phyloP scores from a whole-genome alignment of 2,888 invertebrate genomes.

The Phalera bucephala region DNA sequence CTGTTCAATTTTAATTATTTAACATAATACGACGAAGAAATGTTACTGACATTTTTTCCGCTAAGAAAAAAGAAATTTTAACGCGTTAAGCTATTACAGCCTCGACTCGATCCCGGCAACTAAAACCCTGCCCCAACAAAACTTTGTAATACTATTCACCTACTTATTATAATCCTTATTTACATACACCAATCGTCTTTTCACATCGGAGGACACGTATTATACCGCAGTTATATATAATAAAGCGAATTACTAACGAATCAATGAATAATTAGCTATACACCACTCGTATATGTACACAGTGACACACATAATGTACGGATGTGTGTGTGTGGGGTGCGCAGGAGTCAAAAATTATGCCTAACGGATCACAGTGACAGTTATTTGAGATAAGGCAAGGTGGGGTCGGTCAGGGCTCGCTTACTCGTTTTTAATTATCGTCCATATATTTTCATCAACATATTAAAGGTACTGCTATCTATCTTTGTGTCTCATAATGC shows the following conservation, averaged over 20 bases:
- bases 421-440: slow-evolving; percentile 6
- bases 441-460: no score
- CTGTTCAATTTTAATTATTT: no score
- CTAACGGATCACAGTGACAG: slow-evolving; percentile 79
- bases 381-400: slow-evolving; percentile 78
- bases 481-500: no score
- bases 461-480: no score
- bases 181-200: slow-evolving; percentile 48
- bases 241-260: slow-evolving; percentile 36
- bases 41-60: no score
- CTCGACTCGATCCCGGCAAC: slow-evolving; percentile 7
- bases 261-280: slow-evolving; percentile 29
- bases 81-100: no score
- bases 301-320: slow-evolving; percentile 24
- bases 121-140: slow-evolving; percentile 17
- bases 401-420: slow-evolving; percentile 56
- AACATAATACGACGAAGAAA: no score
- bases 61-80: no score
- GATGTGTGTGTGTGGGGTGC: slow-evolving; percentile 19
- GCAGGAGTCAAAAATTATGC: slow-evolving; percentile 55
- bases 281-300: slow-evolving; percentile 34
- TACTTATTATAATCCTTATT: slow-evolving; percentile 51
- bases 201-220: slow-evolving; percentile 32
- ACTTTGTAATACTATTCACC: slow-evolving; percentile 29
- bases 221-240: slow-evolving; percentile 28